Base-by-base conservation (phyloP, 2,888 invertebrate genomes). In the Isoperla grammatica region DNA sequence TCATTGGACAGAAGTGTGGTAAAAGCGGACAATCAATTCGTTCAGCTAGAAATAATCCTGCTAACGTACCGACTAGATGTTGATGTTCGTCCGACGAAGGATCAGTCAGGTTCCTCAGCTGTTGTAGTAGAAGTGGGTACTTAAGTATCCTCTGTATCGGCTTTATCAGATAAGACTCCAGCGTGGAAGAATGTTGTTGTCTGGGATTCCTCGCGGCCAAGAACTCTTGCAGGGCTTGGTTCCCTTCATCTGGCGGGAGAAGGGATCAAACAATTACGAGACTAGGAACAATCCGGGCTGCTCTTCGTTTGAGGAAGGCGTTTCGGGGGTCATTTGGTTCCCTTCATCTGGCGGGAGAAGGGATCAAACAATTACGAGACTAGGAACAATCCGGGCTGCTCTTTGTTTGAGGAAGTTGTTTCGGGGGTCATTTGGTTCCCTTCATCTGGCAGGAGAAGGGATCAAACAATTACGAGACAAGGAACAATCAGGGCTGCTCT, bases 71-170 rank as follows among this genome's bases (percentile, higher is more conserved):
- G 69, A 90, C 87, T 76, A 97, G 84, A 79, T 95, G 95, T 71
- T 89, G 84, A 78, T 95, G 95, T 79, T 97, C 95, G 69, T 96
- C 95, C 66, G 93, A 90, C 71, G 88, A 87, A 64, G 90, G 85
- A 76, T 94, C 92, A 67, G 96, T 95, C 71, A 96, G 84, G 78
- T 93, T 92, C 73, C 93, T 86, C 74, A 97, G 82, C 78, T 97
- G 96, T 78, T 95, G 94, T 71, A 97, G 81, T 65, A 98, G 82
- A 69, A 97, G 77, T 15, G 97, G 97, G 81, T 97, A 98, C 78
- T 97, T 96, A 67, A 97, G 85, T 79, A 97, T 96, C 78, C 97
- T 85, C 78, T 98, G 98, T 75, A 97, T 97, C 63, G 97, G 97
- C 78, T 97, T 97, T 75, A 97, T 98, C 77, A 98, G 84, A 82